Base-by-base conservation (phyloP, 2,888 invertebrate genomes). In the Chrysolina americana region DNA sequence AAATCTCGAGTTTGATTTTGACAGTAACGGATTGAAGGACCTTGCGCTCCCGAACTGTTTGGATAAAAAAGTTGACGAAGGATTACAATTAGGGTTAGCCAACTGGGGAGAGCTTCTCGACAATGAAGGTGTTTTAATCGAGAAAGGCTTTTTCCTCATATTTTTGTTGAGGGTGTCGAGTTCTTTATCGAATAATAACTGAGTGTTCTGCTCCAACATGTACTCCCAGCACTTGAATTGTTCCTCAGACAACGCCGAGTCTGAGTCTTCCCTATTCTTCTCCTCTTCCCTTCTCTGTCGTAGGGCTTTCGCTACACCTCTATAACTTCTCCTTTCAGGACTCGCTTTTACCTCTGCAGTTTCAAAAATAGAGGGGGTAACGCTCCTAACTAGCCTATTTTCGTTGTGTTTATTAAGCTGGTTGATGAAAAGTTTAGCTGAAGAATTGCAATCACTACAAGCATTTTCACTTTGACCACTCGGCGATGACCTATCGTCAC, bases 141-240 rank as follows among this genome's bases (percentile, higher is more conserved):
- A 89, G 80, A 90, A 89, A 0, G 91, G 90, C 48, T 87, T 86
- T 81, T 90, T 90, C 21, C 91, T 90, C 73, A 89, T 89, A 0
- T 91, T 92, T 84, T 92, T 92, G 0, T 92, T 92, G 47, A 95
- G 95, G 83, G 96, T 95, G 59, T 79, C 73, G 65, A 96, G 87
- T 87, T 96, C 96, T 85, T 96, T 96, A 87, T 96, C 96, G 83
- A 96, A 96, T 1, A 96, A 85, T 85, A 96, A 89, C 85, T 96
- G 96, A 0, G 96, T 96, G 83, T 96, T 96, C 86, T 96, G 95
- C 85, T 96, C 96, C 65, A 96, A 87, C 95, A 96, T 96, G 83
- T 96, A 96, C 82, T 96, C 96, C 96, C 96, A 96, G 85, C 96
- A 96, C 85, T 96, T 94, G 84, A 95, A 96, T 85, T 96, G 96